Evolutionary conservation across 92 coral and sea anemone genomes (phyloP).

Genomic region (Bergia sp.): DNA sequence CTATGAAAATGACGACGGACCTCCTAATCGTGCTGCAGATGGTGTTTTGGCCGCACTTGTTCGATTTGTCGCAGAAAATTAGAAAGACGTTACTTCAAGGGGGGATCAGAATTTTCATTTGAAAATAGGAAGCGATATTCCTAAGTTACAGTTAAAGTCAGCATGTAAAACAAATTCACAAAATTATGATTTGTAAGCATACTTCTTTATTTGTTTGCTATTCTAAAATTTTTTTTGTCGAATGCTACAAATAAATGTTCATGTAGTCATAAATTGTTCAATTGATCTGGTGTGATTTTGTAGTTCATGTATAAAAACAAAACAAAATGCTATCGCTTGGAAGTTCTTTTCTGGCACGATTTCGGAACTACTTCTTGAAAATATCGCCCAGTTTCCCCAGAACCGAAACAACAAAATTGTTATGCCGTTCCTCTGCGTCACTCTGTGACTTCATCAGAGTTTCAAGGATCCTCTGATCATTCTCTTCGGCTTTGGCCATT

Average conservation of each 20-base stretch:
- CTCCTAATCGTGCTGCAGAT: slow-evolving; percentile 36
- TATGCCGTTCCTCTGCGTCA: slow-evolving; percentile 48
- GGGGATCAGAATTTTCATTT: slow-evolving; percentile 44
- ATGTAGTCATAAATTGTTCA: slow-evolving; percentile 46
- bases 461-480: slow-evolving; percentile 47
- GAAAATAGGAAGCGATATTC: slow-evolving; percentile 45
- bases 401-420: slow-evolving; percentile 46
- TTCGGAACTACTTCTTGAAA: slow-evolving; percentile 46
- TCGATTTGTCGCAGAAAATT: slow-evolving; percentile 40
- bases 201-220: slow-evolving; percentile 44
- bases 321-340: slow-evolving; percentile 47
- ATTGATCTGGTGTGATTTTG: slow-evolving; percentile 47
- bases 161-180: slow-evolving; percentile 46
- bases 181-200: slow-evolving; percentile 45
- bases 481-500: slow-evolving; percentile 48
- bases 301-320: slow-evolving; percentile 45
- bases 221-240: slow-evolving; percentile 45
- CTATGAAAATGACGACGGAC: slow-evolving; percentile 36
- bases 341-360: slow-evolving; percentile 47
- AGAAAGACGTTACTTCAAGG: slow-evolving; percentile 45
- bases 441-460: slow-evolving; percentile 48
- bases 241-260: slow-evolving; percentile 45
- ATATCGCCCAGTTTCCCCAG: slow-evolving; percentile 48
- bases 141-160: slow-evolving; percentile 46
- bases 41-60: slow-evolving; percentile 39